phyloP scores from a whole-genome alignment of 2,888 invertebrate genomes.

The Drosophila eohydei region DNA sequence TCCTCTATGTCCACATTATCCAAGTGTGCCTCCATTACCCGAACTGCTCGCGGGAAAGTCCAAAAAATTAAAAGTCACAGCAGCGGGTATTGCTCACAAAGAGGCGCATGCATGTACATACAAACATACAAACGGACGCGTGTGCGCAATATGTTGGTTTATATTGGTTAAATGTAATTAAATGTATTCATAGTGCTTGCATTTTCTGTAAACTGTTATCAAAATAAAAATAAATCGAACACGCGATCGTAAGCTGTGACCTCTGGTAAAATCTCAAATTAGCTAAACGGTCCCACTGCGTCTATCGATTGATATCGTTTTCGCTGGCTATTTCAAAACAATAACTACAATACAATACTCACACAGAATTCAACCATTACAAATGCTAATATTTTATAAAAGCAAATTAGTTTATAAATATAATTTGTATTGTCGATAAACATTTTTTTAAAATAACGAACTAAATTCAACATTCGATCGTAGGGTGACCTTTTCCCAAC shows the following conservation, averaged over 20 bases:
- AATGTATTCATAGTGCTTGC: background rate
- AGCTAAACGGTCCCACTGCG: background rate
- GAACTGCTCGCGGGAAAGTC: conserved; percentile 40
- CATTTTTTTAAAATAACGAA: background rate
- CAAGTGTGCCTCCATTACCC: conserved; percentile 35
- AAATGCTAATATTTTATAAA: background rate
- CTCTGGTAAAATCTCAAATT: background rate
- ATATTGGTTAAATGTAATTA: background rate
- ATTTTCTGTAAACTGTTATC: background rate
- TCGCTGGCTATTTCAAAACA: background rate
- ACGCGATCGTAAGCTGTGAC: conserved; percentile 5
- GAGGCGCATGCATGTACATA: background rate
- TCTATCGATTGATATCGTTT: conserved; percentile 20
- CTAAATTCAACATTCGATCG: background rate
- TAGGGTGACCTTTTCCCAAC: background rate
- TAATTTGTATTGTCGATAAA: background rate
- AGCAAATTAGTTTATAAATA: background rate
- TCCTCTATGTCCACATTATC: conserved; percentile 73
- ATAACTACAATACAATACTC: no score
- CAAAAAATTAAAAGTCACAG: conserved; percentile 10
- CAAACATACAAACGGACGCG: no score
- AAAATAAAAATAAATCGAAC: conserved; percentile 4
- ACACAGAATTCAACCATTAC: background rate
- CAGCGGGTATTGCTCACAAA: background rate
- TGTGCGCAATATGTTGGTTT: background rate